Conservation (phyloP, 1,140 invertebrate genomes). For the Trachelipus rathkii region DNA sequence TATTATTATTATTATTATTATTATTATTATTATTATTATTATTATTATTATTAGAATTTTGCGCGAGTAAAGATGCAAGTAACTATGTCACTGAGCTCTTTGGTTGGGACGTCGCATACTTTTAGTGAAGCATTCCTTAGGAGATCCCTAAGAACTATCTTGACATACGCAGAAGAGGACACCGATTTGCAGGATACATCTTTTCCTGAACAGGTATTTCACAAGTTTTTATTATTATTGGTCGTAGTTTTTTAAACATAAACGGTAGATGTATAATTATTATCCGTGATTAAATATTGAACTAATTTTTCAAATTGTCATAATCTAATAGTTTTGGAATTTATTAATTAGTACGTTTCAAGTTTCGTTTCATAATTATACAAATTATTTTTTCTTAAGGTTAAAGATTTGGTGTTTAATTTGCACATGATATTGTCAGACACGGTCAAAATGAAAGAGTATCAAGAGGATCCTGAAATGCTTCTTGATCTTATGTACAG, state of each 20-base stretch:
- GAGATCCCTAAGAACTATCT: constrained; percentile 88
- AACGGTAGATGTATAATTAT: too few species aligned
- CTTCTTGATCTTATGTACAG: constrained; percentile 95
- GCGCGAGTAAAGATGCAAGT: constrained; percentile 98
- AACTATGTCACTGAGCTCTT: constrained; percentile 87
- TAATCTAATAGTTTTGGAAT: too few species aligned
- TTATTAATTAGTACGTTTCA: too few species aligned
- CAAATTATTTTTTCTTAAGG: constrained; percentile 49
- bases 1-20: too few species aligned
- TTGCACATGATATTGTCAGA: constrained; percentile 97
- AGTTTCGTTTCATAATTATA: neutral
- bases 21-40: too few species aligned
- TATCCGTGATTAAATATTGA: too few species aligned
- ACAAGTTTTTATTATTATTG: too few species aligned
- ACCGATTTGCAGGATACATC: constrained; percentile 80
- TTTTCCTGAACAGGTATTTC: constrained; percentile 78
- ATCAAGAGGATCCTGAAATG: constrained; percentile 97
- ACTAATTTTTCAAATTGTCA: too few species aligned
- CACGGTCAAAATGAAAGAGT: constrained; percentile 98
- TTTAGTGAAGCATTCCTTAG: constrained; percentile 92
- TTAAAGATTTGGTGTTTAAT: constrained; percentile 93
- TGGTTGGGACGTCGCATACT: constrained; percentile 76
- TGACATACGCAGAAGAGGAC: constrained; percentile 89
- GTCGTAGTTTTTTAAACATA: too few species aligned
- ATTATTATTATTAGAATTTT: constrained; percentile 69